Evolutionary conservation across 2,113 vertebrate species (phyloP).

Genomic region (Channa maculata): DNA sequence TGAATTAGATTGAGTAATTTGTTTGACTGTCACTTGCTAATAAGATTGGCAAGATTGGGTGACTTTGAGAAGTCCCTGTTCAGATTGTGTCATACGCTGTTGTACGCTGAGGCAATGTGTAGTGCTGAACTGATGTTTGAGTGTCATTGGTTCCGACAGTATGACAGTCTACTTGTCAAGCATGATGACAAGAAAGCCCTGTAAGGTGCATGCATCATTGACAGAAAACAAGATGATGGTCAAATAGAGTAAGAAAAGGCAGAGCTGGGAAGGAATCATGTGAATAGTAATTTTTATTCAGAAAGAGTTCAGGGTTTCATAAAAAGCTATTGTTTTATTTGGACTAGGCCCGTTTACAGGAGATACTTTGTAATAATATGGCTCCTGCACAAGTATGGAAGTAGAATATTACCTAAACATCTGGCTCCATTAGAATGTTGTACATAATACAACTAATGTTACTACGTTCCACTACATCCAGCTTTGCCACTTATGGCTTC

Average conservation of each 20-base stretch:
- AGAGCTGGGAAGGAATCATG: slow-evolving; percentile 1
- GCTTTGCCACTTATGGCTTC: no score
- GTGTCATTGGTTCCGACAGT: slow-evolving; percentile 70
- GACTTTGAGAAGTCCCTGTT: slow-evolving; percentile 68
- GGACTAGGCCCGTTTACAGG: no score
- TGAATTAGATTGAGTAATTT: neutral
- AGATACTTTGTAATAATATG: no score
- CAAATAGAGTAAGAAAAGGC: slow-evolving; percentile 12
- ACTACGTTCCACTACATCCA: no score
- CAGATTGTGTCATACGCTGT: slow-evolving; percentile 20
- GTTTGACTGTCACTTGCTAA: slow-evolving; percentile 11
- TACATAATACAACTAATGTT: no score
- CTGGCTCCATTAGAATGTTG: no score
- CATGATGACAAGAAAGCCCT: slow-evolving; percentile 64
- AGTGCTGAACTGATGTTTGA: slow-evolving; percentile 59
- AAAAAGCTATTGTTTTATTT: neutral
- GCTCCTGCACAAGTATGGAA: no score
- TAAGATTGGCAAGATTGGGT: slow-evolving; percentile 36
- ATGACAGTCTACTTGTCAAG: slow-evolving; percentile 72
- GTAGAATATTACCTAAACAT: no score
- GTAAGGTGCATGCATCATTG: slow-evolving; percentile 63
- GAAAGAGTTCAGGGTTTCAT: neutral
- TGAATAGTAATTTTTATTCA: neutral
- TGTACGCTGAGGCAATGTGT: slow-evolving; percentile 33
- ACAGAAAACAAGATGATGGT: slow-evolving; percentile 42